phyloP scores from a whole-genome alignment of 2,888 invertebrate species.

The Nowickia ferox region DNA sequence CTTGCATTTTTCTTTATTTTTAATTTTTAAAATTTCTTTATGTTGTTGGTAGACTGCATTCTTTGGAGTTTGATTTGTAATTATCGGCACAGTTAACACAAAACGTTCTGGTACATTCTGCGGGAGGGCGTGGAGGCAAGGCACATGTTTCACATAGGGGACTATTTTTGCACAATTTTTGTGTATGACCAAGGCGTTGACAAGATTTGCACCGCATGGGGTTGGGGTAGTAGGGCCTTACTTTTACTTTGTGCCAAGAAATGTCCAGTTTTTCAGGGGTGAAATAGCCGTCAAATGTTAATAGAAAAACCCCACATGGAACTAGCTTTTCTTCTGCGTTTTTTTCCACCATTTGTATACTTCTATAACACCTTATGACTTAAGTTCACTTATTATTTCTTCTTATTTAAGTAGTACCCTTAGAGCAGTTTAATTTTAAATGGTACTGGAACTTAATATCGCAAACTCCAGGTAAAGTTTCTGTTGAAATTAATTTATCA shows the following conservation, averaged over 20 bases:
- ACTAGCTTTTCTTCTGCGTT: no score
- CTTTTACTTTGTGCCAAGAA: slow-evolving; percentile 45
- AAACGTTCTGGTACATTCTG: no score
- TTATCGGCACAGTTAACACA: no score
- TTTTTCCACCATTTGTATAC: no score
- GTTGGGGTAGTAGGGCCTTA: slow-evolving; percentile 36
- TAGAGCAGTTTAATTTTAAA: no score
- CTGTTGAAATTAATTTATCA: neutral
- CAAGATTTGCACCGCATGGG: slow-evolving; percentile 59
- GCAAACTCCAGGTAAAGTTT: neutral
- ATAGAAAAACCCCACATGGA: slow-evolving; percentile 10
- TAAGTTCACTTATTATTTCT: no score
- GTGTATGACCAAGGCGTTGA: slow-evolving; percentile 45
- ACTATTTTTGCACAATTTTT: neutral
- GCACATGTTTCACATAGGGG: neutral
- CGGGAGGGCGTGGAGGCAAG: no score
- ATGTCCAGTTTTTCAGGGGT: slow-evolving; percentile 27
- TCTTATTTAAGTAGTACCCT: no score
- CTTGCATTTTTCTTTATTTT: neutral
- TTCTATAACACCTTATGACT: no score
- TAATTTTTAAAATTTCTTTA: neutral
- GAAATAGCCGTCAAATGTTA: slow-evolving; percentile 14
- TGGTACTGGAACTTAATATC: neutral
- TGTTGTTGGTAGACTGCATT: no score
- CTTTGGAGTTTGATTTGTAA: no score